Conservation (phyloP, 2,797 vertebrate species). For the Aldrovandia affinis region DNA sequence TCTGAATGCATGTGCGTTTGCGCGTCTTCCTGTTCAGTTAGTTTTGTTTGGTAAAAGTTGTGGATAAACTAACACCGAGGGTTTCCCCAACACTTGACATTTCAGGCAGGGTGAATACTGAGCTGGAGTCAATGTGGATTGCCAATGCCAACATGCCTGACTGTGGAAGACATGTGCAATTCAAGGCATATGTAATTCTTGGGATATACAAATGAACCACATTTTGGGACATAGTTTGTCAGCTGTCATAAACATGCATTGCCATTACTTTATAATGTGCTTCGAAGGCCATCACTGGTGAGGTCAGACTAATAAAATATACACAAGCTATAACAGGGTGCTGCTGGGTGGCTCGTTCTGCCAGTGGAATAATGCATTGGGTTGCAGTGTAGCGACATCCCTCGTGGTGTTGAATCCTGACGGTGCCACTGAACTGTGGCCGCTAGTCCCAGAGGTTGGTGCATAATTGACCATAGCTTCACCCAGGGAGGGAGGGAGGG, state of each 20-base stretch:
- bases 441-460: too few species aligned
- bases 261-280: background rate
- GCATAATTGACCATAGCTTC: too few species aligned
- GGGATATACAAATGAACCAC: background rate
- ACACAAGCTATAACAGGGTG: background rate
- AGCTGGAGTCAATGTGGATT: background rate
- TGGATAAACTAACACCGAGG: background rate
- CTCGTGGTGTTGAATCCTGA: background rate
- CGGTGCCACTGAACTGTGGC: background rate
- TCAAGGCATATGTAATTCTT: background rate
- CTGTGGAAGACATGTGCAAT: background rate
- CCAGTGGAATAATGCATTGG: background rate
- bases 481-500: too few species aligned
- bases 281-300: background rate
- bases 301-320: background rate
- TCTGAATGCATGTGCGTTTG: background rate
- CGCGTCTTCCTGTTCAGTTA: background rate
- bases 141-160: background rate
- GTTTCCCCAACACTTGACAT: background rate
- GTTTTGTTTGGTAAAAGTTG: background rate
- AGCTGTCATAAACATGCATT: background rate
- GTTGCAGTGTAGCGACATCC: background rate
- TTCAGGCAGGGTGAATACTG: background rate
- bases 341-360: background rate
- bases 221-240: background rate